Percentiles rank a stretch among this genome's conserved stretches.
Evolutionary conservation across 1,140 invertebrate genomes (phyloP).

Genomic region (Meloidogyne exigua): DNA sequence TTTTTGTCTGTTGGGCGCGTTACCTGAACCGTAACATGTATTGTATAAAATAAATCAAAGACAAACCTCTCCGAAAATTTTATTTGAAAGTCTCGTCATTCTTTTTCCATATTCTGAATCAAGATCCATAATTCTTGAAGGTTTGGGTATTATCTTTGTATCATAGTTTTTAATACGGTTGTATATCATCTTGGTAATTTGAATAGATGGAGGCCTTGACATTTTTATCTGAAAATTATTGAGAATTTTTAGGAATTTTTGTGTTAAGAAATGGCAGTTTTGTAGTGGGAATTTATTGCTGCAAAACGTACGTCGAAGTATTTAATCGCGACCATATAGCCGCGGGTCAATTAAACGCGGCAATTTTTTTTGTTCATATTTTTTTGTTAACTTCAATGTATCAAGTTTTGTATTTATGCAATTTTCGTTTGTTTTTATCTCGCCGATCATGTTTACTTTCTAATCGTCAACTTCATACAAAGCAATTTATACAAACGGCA

Average conservation of each 20-base stretch:
- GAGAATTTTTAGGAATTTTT: not conserved
- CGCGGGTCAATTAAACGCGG: too few species aligned
- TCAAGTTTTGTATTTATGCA: too few species aligned
- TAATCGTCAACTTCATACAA: too few species aligned
- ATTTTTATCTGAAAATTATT: not conserved
- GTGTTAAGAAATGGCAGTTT: not conserved
- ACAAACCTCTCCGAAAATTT: slow-evolving; percentile 61
- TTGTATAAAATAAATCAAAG: slow-evolving; percentile 27
- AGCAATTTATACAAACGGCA: too few species aligned
- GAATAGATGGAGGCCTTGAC: slow-evolving; percentile 16
- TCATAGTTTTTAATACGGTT: not conserved
- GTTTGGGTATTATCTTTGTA: slow-evolving; percentile 25
- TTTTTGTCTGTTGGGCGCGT: slow-evolving; percentile 34
- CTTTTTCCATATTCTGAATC: slow-evolving; percentile 59
- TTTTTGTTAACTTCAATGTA: too few species aligned
- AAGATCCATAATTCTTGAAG: slow-evolving; percentile 38
- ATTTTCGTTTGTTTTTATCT: too few species aligned
- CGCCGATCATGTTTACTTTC: too few species aligned
- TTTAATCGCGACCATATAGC: too few species aligned
- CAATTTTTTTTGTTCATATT: too few species aligned
- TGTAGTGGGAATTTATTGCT: too few species aligned
- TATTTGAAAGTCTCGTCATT: slow-evolving; percentile 55
- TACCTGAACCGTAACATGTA: slow-evolving; percentile 28
- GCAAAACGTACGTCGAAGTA: too few species aligned
- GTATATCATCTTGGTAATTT: slow-evolving; percentile 26